Percentiles rank a stretch among this genome's conserved stretches.
These are phyloP conservation scores for Colistium nudipinnis DNA, from an alignment of 2,113 vertebrate species.

Conservation along the genomic window DNA sequence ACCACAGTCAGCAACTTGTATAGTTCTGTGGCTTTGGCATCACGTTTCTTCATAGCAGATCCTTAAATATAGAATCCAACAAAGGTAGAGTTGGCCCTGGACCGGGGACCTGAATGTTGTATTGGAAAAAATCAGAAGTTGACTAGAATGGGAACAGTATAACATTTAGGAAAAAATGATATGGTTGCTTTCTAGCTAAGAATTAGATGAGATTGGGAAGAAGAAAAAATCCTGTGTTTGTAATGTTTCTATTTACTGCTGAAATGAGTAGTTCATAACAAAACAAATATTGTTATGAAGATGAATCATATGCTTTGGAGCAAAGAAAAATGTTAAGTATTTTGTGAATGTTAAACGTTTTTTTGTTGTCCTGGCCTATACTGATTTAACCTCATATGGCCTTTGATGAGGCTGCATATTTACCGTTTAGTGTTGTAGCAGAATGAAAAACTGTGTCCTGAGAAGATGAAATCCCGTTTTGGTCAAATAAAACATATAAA, in stretches of 20 bases:
- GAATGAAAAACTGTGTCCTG: background rate
- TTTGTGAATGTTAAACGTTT: too few species aligned
- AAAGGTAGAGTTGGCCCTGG: background rate
- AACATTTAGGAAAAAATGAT: background rate
- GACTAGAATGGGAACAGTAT: background rate
- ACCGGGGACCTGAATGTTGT: background rate
- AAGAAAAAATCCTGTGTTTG: background rate
- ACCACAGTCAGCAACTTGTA: conserved; percentile 9
- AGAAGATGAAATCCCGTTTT: background rate
- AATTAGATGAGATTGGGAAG: background rate
- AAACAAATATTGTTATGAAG: background rate
- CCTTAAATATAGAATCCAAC: background rate
- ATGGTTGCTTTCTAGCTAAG: background rate
- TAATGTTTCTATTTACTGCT: background rate
- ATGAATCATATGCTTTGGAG: background rate
- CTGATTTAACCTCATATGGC: background rate
- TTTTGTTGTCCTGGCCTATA: background rate
- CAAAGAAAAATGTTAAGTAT: background rate
- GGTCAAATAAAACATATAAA: background rate
- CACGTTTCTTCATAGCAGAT: background rate
- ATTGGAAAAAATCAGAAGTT: background rate
- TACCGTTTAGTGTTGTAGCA: background rate
- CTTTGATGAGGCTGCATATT: background rate
- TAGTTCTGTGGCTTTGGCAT: conserved; percentile 19
- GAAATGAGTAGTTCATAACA: background rate